These are phyloP conservation scores for Archips crataeganus DNA, from an alignment of 2,888 invertebrate species.

Conservation along the genomic window DNA sequence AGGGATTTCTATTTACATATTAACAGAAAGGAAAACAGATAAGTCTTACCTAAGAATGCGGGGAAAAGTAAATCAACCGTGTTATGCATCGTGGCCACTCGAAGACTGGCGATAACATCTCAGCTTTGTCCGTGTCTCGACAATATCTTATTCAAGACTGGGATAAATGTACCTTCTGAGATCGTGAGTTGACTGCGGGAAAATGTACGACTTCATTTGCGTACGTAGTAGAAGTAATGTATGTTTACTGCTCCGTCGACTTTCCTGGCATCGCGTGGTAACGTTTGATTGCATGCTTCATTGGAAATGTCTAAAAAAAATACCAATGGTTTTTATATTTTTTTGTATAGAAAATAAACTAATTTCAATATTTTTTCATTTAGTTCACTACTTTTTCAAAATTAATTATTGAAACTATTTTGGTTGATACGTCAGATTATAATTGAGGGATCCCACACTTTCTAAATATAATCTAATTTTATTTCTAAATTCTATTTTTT, in stretches of 20 bases:
- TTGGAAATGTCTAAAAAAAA: background rate
- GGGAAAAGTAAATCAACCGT: conserved; percentile 31
- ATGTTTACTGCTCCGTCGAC: background rate
- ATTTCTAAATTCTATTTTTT: too few species aligned
- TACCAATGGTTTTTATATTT: too few species aligned
- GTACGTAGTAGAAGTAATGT: conserved; percentile 36
- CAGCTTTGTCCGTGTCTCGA: conserved; percentile 61
- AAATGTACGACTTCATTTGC: conserved; percentile 46
- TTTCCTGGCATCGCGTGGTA: background rate
- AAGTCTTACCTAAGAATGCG: conserved; percentile 11
- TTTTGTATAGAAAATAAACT: too few species aligned
- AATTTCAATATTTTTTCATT: too few species aligned
- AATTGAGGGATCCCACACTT: too few species aligned
- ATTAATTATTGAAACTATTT: too few species aligned
- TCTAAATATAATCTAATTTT: too few species aligned
- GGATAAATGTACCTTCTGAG: conserved; percentile 57
- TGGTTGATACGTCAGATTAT: too few species aligned
- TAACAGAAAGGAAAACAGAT: conserved; percentile 8
- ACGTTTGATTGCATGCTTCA: background rate
- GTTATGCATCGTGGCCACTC: conserved; percentile 42
- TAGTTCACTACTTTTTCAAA: too few species aligned
- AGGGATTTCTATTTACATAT: background rate
- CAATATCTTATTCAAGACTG: conserved; percentile 53
- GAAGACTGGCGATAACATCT: conserved; percentile 58
- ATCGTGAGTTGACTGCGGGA: conserved; percentile 58